Conservation (phyloP, 2,888 invertebrate genomes). For the Serripes groenlandicus region DNA sequence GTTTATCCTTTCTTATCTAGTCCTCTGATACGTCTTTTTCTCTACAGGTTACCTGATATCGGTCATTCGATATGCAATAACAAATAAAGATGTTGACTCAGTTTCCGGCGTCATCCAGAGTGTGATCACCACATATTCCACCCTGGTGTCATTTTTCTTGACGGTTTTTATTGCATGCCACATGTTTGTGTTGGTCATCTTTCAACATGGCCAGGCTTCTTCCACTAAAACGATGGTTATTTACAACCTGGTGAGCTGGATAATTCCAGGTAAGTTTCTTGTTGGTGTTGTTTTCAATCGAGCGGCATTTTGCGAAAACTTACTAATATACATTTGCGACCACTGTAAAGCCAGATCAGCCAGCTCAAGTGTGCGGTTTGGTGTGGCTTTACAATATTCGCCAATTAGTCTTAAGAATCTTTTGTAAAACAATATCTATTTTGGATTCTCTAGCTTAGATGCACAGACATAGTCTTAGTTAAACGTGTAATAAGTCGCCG, state of each 20-base stretch:
- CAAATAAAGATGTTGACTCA: not conserved
- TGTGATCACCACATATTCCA: conserved; percentile 61
- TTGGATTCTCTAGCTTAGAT: too few species aligned
- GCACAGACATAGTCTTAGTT: too few species aligned
- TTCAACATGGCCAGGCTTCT: not conserved
- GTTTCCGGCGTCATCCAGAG: conserved; percentile 48
- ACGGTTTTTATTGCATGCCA: conserved; percentile 59
- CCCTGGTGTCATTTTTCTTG: conserved; percentile 62
- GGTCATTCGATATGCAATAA: not conserved
- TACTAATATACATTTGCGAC: too few species aligned
- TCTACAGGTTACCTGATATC: conserved; percentile 17
- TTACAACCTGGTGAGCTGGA: conserved; percentile 32
- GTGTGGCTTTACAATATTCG: too few species aligned
- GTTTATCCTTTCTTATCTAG: too few species aligned
- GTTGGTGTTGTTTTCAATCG: too few species aligned
- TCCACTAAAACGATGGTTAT: not conserved
- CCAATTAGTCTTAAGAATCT: too few species aligned
- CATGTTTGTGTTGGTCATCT: conserved; percentile 39
- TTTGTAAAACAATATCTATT: too few species aligned
- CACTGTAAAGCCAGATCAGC: too few species aligned
- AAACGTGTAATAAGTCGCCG: too few species aligned
- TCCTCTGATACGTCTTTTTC: not conserved
- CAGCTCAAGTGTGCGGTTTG: too few species aligned
- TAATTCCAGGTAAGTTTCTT: conserved; percentile 38
- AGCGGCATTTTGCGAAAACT: too few species aligned